Percentiles rank a stretch among this genome's conserved stretches.
Conservation (phyloP, 2,797 vertebrate species). For the Squalus acanthias region DNA sequence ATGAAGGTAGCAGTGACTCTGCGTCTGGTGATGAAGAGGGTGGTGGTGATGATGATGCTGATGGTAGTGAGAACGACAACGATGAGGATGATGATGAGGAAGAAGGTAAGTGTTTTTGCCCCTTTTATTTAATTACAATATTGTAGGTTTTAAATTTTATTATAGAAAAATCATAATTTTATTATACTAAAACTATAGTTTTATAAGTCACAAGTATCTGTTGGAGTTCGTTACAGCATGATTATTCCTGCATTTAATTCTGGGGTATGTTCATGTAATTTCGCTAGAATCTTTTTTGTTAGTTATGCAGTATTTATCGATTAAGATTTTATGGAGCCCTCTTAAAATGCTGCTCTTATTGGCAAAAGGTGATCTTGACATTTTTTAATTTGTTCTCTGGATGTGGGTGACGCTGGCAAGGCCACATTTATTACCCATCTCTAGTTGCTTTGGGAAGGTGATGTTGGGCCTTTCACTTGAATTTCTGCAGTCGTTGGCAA, state of each 20-base stretch:
- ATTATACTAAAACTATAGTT: neutral
- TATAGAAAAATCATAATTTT: constrained; percentile 13
- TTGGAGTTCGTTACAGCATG: neutral
- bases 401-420: neutral
- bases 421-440: neutral
- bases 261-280: neutral
- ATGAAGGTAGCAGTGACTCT: constrained; percentile 89
- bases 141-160: constrained; percentile 39
- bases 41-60: constrained; percentile 70
- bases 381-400: neutral
- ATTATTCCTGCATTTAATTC: neutral
- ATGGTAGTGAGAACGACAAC: constrained; percentile 54
- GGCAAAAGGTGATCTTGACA: neutral
- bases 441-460: neutral
- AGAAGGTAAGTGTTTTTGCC: constrained; percentile 53
- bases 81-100: constrained; percentile 62
- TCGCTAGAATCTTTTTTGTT: neutral
- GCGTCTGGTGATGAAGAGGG: constrained; percentile 72
- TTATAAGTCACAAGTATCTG: neutral
- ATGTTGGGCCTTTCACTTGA: neutral
- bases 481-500: neutral
- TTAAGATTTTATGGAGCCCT: neutral
- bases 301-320: neutral
- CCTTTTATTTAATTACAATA: constrained; percentile 29
- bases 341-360: neutral